phyloP scores from a whole-genome alignment of 2,113 vertebrate species.

The Dendropsophus ebraccatus region DNA sequence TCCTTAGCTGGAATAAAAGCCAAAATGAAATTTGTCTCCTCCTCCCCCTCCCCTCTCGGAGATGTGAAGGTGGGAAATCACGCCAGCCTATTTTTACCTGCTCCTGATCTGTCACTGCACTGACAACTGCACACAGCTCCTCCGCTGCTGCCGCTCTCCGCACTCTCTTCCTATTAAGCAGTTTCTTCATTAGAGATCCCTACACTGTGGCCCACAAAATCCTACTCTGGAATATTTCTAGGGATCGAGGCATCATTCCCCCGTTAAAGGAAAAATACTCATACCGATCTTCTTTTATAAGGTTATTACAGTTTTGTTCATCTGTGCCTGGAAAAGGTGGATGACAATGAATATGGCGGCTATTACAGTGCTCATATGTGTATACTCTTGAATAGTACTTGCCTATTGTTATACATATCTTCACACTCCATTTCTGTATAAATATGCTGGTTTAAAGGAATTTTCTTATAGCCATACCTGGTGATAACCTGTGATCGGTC shows the following conservation, averaged over 20 bases:
- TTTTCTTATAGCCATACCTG: too few relatives aligned
- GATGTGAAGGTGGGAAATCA: slow-evolving; percentile 48
- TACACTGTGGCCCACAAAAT: neutral
- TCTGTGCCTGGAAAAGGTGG: neutral
- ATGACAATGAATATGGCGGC: neutral
- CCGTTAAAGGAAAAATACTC: neutral
- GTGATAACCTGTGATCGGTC: too few relatives aligned
- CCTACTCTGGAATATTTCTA: neutral
- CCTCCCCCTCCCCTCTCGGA: neutral
- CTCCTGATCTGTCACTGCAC: slow-evolving; percentile 52
- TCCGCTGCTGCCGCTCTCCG: neutral
- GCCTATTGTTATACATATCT: neutral
- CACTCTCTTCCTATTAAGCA: slow-evolving; percentile 35
- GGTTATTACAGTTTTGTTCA: neutral
- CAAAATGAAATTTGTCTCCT: slow-evolving; percentile 33
- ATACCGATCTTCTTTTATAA: neutral
- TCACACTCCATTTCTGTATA: neutral
- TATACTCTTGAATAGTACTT: neutral
- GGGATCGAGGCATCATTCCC: neutral
- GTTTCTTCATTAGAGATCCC: neutral
- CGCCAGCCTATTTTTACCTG: slow-evolving; percentile 51
- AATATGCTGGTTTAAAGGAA: too few relatives aligned
- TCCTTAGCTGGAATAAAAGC: slow-evolving; percentile 48
- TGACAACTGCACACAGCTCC: neutral
- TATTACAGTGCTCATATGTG: neutral